phyloP scores from a whole-genome alignment of 2,797 vertebrate genomes.

The Phataginus tetradactyla region DNA sequence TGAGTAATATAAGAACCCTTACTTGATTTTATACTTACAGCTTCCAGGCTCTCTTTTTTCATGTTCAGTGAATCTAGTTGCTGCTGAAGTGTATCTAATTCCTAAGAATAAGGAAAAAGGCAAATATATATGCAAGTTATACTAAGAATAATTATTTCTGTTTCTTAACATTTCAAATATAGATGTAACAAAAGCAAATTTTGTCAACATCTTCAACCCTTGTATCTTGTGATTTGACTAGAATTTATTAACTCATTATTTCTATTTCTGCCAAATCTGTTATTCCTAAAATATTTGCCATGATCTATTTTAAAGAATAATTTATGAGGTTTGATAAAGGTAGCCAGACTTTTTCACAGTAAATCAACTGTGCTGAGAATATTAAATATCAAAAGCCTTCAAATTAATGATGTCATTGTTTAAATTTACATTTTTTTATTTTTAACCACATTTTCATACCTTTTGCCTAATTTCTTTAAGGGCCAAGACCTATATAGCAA shows the following conservation, averaged over 20 bases:
- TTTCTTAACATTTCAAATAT: slow-evolving; percentile 37
- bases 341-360: neutral
- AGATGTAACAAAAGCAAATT: neutral
- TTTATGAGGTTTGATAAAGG: neutral
- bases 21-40: slow-evolving; percentile 87
- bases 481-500: neutral
- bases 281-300: slow-evolving; percentile 39
- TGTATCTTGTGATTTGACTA: neutral
- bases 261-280: neutral
- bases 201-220: neutral
- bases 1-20: neutral
- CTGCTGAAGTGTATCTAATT: slow-evolving; percentile 92
- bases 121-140: slow-evolving; percentile 20
- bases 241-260: slow-evolving; percentile 54
- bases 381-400: neutral
- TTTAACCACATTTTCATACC: neutral
- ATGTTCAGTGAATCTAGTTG: slow-evolving; percentile 91
- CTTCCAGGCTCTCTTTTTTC: slow-evolving; percentile 92
- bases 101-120: slow-evolving; percentile 84
- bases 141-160: slow-evolving; percentile 5
- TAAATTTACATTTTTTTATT: slow-evolving; percentile 33
- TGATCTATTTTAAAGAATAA: neutral
- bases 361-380: neutral
- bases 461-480: slow-evolving; percentile 43
- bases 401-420: slow-evolving; percentile 16